Evolutionary conservation across 2,113 vertebrate species (phyloP).

Genomic region (Lepus europaeus): DNA sequence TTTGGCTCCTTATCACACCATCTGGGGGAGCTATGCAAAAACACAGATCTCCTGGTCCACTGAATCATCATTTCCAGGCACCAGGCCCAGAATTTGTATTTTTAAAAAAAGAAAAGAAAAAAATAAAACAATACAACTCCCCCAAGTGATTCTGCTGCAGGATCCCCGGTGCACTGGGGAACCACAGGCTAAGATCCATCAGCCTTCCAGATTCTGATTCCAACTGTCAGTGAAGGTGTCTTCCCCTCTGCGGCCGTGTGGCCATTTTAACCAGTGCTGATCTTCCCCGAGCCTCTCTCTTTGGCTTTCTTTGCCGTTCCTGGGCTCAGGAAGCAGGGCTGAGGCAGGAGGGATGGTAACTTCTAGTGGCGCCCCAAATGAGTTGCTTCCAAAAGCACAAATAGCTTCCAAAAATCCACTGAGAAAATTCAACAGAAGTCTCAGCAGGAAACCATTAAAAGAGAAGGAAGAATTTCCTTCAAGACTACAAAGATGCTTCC

Average conservation of each 20-base stretch:
- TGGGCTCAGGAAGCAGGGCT: neutral
- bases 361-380: neutral
- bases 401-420: neutral
- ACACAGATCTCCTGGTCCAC: neutral
- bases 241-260: neutral
- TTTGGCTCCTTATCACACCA: slow-evolving; percentile 21
- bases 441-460: neutral
- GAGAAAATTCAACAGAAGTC: neutral
- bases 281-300: neutral
- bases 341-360: neutral
- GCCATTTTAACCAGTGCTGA: neutral
- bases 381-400: neutral
- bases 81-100: slow-evolving; percentile 58
- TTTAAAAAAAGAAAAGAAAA: neutral
- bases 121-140: no score
- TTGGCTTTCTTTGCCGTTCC: neutral
- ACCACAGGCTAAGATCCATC: neutral
- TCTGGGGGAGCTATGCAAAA: slow-evolving; percentile 11
- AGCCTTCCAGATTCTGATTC: neutral
- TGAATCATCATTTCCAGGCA: slow-evolving; percentile 64
- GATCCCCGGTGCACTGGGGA: neutral
- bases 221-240: neutral
- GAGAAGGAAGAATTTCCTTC: neutral
- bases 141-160: neutral
- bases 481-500: neutral